A percentile compares a stretch with the other conserved stretches of the same genome.
Conservation (phyloP, 2,113 vertebrate genomes). For the Falcunculus frontatus region DNA sequence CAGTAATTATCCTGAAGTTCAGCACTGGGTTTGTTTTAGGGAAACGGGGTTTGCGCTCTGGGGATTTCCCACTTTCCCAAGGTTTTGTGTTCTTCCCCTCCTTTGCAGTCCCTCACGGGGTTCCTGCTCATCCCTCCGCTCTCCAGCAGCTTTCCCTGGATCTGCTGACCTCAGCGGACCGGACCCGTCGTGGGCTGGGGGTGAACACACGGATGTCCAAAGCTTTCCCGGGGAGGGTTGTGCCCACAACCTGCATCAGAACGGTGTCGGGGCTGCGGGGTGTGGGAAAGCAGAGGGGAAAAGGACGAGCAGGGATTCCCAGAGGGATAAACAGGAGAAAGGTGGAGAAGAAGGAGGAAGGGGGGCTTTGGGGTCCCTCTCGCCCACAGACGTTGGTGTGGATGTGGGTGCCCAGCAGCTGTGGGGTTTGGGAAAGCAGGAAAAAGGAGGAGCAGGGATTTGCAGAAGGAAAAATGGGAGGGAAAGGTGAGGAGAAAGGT, state of each 20-base stretch:
- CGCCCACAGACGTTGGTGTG: no score
- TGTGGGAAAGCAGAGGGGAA: background rate
- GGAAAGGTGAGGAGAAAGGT: background rate
- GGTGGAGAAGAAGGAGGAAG: background rate
- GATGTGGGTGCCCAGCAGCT: no score
- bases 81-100: background rate
- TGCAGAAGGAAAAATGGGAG: background rate
- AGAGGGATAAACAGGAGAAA: background rate
- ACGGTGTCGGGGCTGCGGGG: background rate
- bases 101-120: fast-evolving
- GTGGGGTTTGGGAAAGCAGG: background rate
- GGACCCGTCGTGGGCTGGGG: fast-evolving
- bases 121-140: background rate
- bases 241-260: background rate
- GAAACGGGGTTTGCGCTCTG: fast-evolving
- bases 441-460: background rate
- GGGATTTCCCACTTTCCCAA: background rate
- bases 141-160: background rate
- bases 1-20: background rate
- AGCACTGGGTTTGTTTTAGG: fast-evolving
- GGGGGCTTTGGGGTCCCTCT: no score
- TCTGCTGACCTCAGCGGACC: fast-evolving
- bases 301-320: background rate
- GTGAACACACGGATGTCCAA: fast-evolving
- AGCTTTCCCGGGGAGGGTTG: background rate